Conservation (phyloP, 2,113 vertebrate genomes). For the Oryzias javanicus region DNA sequence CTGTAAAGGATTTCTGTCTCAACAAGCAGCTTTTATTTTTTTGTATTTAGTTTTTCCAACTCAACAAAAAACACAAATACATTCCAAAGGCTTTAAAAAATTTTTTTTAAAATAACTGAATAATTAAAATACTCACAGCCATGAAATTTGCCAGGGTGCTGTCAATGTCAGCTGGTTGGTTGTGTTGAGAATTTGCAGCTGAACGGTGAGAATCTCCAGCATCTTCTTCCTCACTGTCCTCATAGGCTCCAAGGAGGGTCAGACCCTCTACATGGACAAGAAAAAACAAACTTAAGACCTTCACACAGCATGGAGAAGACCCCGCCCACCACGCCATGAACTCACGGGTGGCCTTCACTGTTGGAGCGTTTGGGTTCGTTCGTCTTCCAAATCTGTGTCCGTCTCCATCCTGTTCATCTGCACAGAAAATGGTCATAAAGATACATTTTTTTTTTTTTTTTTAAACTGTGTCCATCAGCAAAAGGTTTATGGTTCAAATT, state of each 20-base stretch:
- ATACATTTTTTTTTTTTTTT: too few relatives aligned
- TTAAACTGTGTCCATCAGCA: too few relatives aligned
- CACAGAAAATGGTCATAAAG: slow-evolving; percentile 4
- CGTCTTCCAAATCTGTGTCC: slow-evolving; percentile 64
- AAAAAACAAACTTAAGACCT: neutral
- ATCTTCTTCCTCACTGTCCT: slow-evolving; percentile 94
- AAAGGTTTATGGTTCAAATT: too few relatives aligned
- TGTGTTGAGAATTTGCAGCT: slow-evolving; percentile 73
- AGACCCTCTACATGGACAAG: slow-evolving; percentile 81
- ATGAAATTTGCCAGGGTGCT: slow-evolving; percentile 96
- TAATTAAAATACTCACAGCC: slow-evolving; percentile 80
- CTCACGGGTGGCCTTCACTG: slow-evolving; percentile 89
- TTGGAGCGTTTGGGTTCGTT: slow-evolving; percentile 74
- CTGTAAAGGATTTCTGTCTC: too few relatives aligned
- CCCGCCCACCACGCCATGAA: neutral
- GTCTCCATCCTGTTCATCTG: slow-evolving; percentile 87
- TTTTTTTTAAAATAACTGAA: neutral
- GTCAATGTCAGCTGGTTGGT: slow-evolving; percentile 86
- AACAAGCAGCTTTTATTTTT: too few relatives aligned
- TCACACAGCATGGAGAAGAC: neutral
- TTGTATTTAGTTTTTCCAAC: too few relatives aligned
- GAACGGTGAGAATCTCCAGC: slow-evolving; percentile 64
- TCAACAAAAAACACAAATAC: too few relatives aligned
- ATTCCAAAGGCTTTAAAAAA: too few relatives aligned
- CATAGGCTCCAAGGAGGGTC: slow-evolving; percentile 93